phyloP scores from a whole-genome alignment of 2,797 vertebrate genomes.

The Chelon labrosus region DNA sequence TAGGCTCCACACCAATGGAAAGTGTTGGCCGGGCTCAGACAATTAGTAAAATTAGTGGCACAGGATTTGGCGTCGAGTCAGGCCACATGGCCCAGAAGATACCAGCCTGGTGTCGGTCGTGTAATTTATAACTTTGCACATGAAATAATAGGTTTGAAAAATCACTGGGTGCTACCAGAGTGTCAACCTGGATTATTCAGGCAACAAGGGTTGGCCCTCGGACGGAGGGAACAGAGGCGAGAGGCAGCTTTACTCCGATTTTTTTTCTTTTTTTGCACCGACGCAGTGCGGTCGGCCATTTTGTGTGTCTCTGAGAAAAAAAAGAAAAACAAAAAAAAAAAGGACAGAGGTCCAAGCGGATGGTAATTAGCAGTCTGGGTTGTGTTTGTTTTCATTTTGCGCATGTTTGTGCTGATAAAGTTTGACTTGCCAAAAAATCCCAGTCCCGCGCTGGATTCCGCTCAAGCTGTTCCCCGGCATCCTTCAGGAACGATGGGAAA shows the following conservation, averaged over 20 bases:
- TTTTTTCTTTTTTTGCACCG: slow-evolving; percentile 14
- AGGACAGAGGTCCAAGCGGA: slow-evolving; percentile 82
- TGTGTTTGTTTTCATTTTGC: slow-evolving; percentile 88
- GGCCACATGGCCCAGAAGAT: slow-evolving; percentile 89
- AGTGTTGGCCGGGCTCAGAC: slow-evolving; percentile 86
- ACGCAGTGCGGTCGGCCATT: slow-evolving; percentile 74
- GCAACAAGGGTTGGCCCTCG: slow-evolving; percentile 69
- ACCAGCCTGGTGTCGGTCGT: slow-evolving; percentile 85
- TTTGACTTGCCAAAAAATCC: slow-evolving; percentile 87
- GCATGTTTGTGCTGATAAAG: slow-evolving; percentile 88
- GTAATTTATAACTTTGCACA: slow-evolving; percentile 87
- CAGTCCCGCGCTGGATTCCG: slow-evolving; percentile 79
- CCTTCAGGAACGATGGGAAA: slow-evolving; percentile 84
- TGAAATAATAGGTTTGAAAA: slow-evolving; percentile 88
- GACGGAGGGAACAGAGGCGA: slow-evolving; percentile 58
- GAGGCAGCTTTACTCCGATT: slow-evolving; percentile 54
- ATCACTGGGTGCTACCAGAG: slow-evolving; percentile 76
- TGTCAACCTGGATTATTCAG: slow-evolving; percentile 79
- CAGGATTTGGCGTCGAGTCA: slow-evolving; percentile 88
- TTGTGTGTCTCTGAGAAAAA: slow-evolving; percentile 71
- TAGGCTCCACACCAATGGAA: slow-evolving; percentile 86
- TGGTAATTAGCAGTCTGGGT: slow-evolving; percentile 87
- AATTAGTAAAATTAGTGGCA: slow-evolving; percentile 91
- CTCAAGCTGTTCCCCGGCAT: slow-evolving; percentile 85
- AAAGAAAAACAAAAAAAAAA: slow-evolving; percentile 38